Evolutionary conservation across 2,113 vertebrate species (phyloP), one percentile per base, ranked within the genome.

Genomic region (Psettodes erumei): DNA sequence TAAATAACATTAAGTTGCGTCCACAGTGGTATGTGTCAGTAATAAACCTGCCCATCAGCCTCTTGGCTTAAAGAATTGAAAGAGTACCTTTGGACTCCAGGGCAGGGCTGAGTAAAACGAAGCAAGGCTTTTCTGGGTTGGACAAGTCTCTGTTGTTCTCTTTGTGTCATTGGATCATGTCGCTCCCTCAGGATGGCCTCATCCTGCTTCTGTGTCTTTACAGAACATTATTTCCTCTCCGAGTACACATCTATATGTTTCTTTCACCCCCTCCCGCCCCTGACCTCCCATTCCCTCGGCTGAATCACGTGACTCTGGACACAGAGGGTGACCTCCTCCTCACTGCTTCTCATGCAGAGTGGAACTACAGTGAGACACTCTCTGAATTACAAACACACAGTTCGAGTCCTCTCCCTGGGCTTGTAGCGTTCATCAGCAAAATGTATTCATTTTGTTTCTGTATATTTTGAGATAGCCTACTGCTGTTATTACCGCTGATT

Each of bases 221-320:
- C 59, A 80, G 78, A 84, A 86, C 77, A 82, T 81, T 1, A 38
- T 79, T 60, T 77, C 68, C 67, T 70, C 66, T 77, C 65, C 27
- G 40, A 75, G 55, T 73, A 72, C 55, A 51, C 67, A 32, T 68
- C 70, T 67, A 70, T 50, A 28, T 43, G 37, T 47, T 15, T 53
- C 76, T 10, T 82, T 8, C 23, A 67, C 28, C 25, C 59, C 40
- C 47, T n/a, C 4, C 35, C 37, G 47, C 16, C 32, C 62, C 23
- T n/a, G 6, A n/a, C n/a, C 71, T 25, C 18, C 54, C 69, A 33
- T 61, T 64, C 59, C 76, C 74, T 78, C 67, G 50, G 59, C 74
- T 13, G 37, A 66, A 76, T 90, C 86, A 89, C 77, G 83, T 89
- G 90, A 90, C 84, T 79, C 64, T 71, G 82, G 82, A 86, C 75